These are phyloP conservation scores for Diachrysia chrysitis DNA, from an alignment of 2,888 invertebrate species.

Conservation along the genomic window DNA sequence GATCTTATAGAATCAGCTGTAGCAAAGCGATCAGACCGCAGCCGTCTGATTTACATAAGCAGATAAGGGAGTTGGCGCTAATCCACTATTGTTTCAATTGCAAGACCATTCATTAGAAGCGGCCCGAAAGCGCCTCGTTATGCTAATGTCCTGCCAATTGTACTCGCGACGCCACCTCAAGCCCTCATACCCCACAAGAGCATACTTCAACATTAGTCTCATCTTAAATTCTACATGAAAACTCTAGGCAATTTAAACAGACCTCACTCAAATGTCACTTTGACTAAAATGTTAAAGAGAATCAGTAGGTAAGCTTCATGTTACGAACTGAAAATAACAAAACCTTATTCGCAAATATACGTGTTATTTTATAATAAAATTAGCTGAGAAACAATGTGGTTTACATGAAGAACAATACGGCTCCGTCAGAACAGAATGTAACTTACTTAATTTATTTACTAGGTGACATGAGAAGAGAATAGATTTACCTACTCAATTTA, in stretches of 20 bases:
- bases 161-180: constrained; percentile 57
- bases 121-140: constrained; percentile 76
- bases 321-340: constrained; percentile 18
- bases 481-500: constrained; percentile 48
- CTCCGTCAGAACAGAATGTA: constrained; percentile 16
- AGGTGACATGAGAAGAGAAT: constrained; percentile 51
- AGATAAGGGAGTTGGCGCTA: constrained; percentile 78
- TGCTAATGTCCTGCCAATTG: constrained; percentile 78
- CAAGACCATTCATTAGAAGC: constrained; percentile 82
- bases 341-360: constrained; percentile 21
- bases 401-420: constrained; percentile 29
- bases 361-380: constrained; percentile 15
- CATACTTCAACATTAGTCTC: constrained; percentile 30
- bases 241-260: constrained; percentile 35
- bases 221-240: constrained; percentile 40
- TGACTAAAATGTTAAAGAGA: constrained; percentile 38
- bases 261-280: constrained; percentile 45
- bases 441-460: constrained; percentile 47
- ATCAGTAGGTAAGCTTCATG: constrained; percentile 23
- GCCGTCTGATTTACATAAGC: constrained; percentile 71
- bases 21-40: constrained; percentile 52
- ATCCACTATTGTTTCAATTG: constrained; percentile 85
- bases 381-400: constrained; percentile 11
- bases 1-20: constrained; percentile 48
- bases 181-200: constrained; percentile 44